phyloP scores from a whole-genome alignment of 2,113 vertebrate genomes.

The Donacobius atricapilla region DNA sequence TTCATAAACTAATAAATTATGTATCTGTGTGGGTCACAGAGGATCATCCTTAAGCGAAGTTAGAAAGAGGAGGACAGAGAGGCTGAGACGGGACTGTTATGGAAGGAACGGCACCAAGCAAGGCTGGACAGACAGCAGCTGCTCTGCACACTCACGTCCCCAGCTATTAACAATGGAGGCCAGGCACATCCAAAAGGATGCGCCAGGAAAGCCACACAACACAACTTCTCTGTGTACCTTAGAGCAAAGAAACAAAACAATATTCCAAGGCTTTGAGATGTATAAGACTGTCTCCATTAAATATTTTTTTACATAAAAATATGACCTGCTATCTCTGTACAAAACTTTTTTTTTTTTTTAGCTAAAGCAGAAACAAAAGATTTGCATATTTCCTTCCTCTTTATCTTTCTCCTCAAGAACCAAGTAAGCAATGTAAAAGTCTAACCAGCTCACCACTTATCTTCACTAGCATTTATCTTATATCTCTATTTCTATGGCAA shows the following conservation, averaged over 20 bases:
- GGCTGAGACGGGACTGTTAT: background rate
- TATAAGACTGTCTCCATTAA: background rate
- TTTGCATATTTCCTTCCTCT: background rate
- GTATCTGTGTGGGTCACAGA: background rate
- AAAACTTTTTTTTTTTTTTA: fast-evolving
- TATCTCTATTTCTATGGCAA: background rate
- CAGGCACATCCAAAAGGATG: background rate
- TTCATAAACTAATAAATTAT: background rate
- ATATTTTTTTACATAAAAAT: background rate
- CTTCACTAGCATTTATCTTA: background rate
- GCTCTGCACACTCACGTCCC: background rate
- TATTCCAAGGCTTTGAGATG: background rate
- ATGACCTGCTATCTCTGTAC: background rate
- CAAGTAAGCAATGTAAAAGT: background rate
- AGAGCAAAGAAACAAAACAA: background rate
- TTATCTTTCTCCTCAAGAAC: background rate
- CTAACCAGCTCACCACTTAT: background rate
- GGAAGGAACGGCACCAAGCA: background rate
- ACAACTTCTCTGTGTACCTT: background rate
- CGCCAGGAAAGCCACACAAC: background rate
- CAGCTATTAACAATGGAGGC: background rate
- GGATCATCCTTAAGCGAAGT: background rate
- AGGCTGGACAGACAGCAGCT: background rate
- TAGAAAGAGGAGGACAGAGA: background rate
- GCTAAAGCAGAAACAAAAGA: background rate